Conservation (phyloP, 92 coral and sea anemone species). For the Epizoanthus scotinus region DNA sequence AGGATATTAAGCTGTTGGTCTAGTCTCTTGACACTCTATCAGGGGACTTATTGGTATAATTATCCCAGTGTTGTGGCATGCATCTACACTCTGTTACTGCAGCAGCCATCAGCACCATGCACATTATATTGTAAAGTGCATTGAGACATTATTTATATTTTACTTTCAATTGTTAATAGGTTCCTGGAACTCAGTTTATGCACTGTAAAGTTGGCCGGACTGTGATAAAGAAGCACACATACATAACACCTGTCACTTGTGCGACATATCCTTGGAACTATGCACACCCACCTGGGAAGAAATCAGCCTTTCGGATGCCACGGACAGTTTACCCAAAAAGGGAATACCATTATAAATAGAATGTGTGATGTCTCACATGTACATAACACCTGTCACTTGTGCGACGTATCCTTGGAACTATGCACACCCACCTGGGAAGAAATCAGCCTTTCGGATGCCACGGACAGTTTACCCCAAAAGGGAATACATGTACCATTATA, state of each 20-base stretch:
- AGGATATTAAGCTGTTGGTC: too few species aligned
- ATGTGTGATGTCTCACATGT: slow-evolving; percentile 44
- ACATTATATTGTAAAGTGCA: too few species aligned
- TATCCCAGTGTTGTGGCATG: too few species aligned
- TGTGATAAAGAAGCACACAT: slow-evolving; percentile 75
- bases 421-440: slow-evolving; percentile 77
- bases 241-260: slow-evolving; percentile 76
- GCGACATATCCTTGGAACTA: slow-evolving; percentile 92
- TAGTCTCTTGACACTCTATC: too few species aligned
- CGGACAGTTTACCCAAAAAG: slow-evolving; percentile 74
- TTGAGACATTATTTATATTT: too few species aligned
- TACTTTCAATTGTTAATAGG: slow-evolving; percentile 45
- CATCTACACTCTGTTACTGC: too few species aligned
- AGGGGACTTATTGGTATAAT: too few species aligned
- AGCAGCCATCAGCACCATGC: too few species aligned
- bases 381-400: slow-evolving; percentile 78
- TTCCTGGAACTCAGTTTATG: slow-evolving; percentile 69
- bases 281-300: slow-evolving; percentile 78
- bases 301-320: slow-evolving; percentile 75
- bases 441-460: slow-evolving; percentile 72
- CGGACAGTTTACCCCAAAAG: slow-evolving; percentile 73
- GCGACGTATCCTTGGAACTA: slow-evolving; percentile 91
- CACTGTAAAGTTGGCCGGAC: slow-evolving; percentile 79
- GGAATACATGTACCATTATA: slow-evolving; percentile 41
- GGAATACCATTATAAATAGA: slow-evolving; percentile 33